Evolutionary conservation across 1,140 invertebrate species (phyloP).

Genomic region (Periplaneta americana): DNA sequence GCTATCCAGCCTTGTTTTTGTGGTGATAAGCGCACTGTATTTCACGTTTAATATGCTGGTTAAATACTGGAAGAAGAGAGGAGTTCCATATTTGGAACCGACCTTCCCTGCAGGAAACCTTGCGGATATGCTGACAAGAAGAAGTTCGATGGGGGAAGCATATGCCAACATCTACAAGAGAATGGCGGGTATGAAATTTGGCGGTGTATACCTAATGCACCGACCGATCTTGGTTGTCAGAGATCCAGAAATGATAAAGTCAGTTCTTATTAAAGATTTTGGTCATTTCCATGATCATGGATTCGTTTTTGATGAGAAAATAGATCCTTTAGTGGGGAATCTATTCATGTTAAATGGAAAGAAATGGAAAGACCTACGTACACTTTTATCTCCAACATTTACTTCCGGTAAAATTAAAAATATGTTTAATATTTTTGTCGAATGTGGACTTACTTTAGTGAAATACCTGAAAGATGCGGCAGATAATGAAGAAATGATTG

Average conservation of each 20-base stretch:
- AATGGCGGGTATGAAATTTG: neutral
- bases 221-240: constrained; percentile 39
- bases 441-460: constrained; percentile 10
- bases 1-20: neutral
- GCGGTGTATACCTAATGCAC: constrained; percentile 28
- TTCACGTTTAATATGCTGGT: constrained; percentile 28
- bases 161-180: constrained; percentile 17
- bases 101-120: constrained; percentile 43
- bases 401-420: constrained; percentile 49
- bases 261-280: constrained; percentile 43
- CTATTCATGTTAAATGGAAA: constrained; percentile 43
- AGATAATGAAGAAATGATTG: neutral
- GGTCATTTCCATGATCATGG: constrained; percentile 40
- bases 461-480: neutral
- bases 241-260: constrained; percentile 43
- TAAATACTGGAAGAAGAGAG: constrained; percentile 32
- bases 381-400: constrained; percentile 48
- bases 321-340: constrained; percentile 46
- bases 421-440: constrained; percentile 34
- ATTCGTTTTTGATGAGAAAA: constrained; percentile 38
- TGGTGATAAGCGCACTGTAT: constrained; percentile 6
- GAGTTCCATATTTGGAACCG: constrained; percentile 32
- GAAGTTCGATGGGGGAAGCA: constrained; percentile 22
- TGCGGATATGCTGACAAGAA: constrained; percentile 31
- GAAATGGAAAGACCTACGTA: constrained; percentile 47